phyloP scores from a whole-genome alignment of 2,797 vertebrate genomes.

The Eurystomus glaucurus region DNA sequence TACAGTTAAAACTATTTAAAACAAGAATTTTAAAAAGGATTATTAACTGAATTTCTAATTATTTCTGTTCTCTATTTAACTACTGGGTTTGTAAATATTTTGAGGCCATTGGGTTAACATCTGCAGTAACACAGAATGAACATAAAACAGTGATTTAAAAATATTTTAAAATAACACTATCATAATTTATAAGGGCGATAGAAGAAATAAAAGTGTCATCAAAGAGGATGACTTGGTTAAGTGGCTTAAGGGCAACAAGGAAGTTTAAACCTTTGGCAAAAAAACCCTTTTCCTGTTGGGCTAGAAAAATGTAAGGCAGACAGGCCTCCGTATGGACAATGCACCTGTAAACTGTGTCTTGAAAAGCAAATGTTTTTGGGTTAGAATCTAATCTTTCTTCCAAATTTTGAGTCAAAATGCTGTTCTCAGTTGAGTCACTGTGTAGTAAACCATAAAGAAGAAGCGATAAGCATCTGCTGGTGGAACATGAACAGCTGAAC shows the following conservation, averaged over 20 bases:
- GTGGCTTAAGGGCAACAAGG: background rate
- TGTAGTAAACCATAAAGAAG: conserved; percentile 24
- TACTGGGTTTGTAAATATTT: background rate
- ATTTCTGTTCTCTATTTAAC: background rate
- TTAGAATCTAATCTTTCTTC: conserved; percentile 28
- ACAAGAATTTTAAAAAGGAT: background rate
- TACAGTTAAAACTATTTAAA: background rate
- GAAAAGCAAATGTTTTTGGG: background rate
- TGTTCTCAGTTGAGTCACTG: conserved; percentile 26
- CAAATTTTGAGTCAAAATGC: background rate
- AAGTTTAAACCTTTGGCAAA: background rate
- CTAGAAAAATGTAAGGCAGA: background rate
- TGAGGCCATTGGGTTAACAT: background rate
- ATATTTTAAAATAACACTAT: background rate
- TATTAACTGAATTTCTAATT: background rate
- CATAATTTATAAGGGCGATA: background rate
- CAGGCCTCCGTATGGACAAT: background rate
- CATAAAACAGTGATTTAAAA: background rate
- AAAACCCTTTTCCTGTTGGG: background rate
- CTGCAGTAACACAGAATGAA: background rate
- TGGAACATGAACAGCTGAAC: conserved; percentile 50
- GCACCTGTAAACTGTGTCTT: background rate
- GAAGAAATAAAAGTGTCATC: background rate
- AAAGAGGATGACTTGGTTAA: background rate
- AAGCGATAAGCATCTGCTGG: conserved; percentile 7